These are phyloP conservation scores for Andrena bucephala DNA, from an alignment of 2,888 invertebrate genomes.

Conservation along the genomic window DNA sequence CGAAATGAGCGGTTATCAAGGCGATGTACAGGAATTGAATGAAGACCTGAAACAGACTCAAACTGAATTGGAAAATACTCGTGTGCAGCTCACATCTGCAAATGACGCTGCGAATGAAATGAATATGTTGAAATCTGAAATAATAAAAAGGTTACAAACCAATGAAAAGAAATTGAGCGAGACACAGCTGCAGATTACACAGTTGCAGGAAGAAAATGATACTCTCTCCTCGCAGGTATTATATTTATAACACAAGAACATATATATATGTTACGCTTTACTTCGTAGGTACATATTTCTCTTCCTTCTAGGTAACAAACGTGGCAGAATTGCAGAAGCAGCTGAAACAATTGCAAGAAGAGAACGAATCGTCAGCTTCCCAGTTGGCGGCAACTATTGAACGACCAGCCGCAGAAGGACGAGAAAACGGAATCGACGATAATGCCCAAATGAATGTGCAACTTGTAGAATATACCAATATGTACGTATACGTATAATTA, in stretches of 20 bases:
- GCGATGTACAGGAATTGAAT: slow-evolving; percentile 68
- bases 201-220: slow-evolving; percentile 86
- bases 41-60: slow-evolving; percentile 71
- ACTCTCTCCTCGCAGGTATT: slow-evolving; percentile 85
- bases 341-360: slow-evolving; percentile 81
- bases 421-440: slow-evolving; percentile 83
- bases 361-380: slow-evolving; percentile 83
- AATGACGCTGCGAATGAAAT: slow-evolving; percentile 62
- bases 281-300: neutral
- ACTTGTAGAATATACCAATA: slow-evolving; percentile 75
- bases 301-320: slow-evolving; percentile 70
- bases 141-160: slow-evolving; percentile 69
- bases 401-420: slow-evolving; percentile 83
- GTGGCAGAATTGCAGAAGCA: slow-evolving; percentile 77
- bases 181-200: slow-evolving; percentile 81
- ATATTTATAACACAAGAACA: slow-evolving; percentile 8
- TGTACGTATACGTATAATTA: slow-evolving; percentile 67
- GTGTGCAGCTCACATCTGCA: slow-evolving; percentile 56
- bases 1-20: slow-evolving; percentile 68
- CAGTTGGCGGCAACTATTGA: slow-evolving; percentile 84
- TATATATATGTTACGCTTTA: slow-evolving; percentile 8
- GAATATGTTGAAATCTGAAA: slow-evolving; percentile 66
- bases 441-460: slow-evolving; percentile 76
- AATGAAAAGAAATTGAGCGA: slow-evolving; percentile 70
- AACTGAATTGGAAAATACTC: slow-evolving; percentile 72